Base-by-base conservation (phyloP, 1,140 invertebrate species). In the Onthophagus taurus region DNA sequence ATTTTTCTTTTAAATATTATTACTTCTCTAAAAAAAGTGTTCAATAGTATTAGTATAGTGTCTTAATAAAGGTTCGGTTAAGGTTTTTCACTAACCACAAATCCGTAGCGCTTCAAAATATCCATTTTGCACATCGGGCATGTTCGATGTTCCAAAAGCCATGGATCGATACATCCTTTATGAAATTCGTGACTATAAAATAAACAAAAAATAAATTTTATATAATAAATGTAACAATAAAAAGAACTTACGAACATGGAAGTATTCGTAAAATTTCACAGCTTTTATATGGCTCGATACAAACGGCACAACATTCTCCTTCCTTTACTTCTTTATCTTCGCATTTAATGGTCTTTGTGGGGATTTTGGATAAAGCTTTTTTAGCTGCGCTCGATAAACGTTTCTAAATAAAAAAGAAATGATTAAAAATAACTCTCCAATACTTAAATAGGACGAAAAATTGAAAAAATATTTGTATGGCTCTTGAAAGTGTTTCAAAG, bases 121-220 rank as follows among this genome's bases (percentile, higher is more conserved):
- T 95, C 89, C 77, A 91, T 81, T 68, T 95, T 94, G 68, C 90
- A 95, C 87, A 95, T 92, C 11, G 91, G 89, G 69, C 90, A 94
- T 14, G 88, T 92, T 47, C 89, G 72, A 62, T 94, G 87, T 58
- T 94, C 88, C 49, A 95, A 66, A 18, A 96, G 71, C 91, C 91
- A 96, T 3, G 89, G 88, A 71, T 96, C 91, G 44, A 96, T 90
- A 71, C 91, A 95, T 45, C 72, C 78, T 70, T 92, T 92, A 68
- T 95, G 91, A 67, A 93, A 95, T 57, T 89, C 80, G 66, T 96
- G 91, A 53, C 89, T 92, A n/a, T n/a, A 67, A 5, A 77, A 41
- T 12, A 17, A 21, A 29, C n/a, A n/a, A n/a, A n/a, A n/a, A n/a
- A n/a, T 19, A 9, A 21, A 37, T 37, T 11, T 2, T 2, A 19